phyloP scores from a whole-genome alignment of 2,888 invertebrate species.

The Ethmia dodecea region DNA sequence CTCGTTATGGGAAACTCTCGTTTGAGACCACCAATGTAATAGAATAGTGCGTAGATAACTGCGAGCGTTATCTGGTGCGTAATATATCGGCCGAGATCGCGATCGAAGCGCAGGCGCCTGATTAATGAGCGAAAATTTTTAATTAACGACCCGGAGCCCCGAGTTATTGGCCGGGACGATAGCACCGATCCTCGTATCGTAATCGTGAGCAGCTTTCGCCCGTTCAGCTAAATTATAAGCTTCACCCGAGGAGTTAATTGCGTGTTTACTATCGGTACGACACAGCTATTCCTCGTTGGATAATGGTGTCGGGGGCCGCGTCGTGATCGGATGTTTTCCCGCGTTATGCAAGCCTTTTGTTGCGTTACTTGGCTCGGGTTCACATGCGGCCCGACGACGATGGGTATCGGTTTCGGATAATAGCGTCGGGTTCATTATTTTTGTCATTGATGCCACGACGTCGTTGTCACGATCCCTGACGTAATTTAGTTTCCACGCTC shows the following conservation, averaged over 20 bases:
- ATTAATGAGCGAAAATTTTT: conserved; percentile 57
- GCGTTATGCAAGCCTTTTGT: conserved; percentile 51
- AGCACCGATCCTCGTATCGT: conserved; percentile 5
- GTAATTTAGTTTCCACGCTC: conserved; percentile 51
- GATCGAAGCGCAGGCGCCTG: conserved; percentile 41
- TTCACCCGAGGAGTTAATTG: conserved; percentile 41
- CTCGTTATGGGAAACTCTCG: conserved; percentile 32
- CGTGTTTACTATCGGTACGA: conserved; percentile 40
- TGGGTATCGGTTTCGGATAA: conserved; percentile 47
- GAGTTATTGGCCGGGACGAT: conserved; percentile 34
- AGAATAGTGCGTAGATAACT: conserved; percentile 30
- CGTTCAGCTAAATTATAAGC: conserved; percentile 45
- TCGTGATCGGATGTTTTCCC: conserved; percentile 54
- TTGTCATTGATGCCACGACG: conserved; percentile 52
- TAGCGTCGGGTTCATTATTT: conserved; percentile 45
- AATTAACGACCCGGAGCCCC: conserved; percentile 43
- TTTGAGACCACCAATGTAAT: conserved; percentile 39
- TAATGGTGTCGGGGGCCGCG: conserved; percentile 39
- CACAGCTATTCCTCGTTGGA: conserved; percentile 36
- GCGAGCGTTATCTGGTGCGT: conserved; percentile 46
- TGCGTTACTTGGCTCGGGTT: conserved; percentile 26
- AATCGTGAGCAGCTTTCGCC: conserved; percentile 30
- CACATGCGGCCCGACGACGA: conserved; percentile 37
- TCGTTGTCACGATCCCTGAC: conserved; percentile 50
- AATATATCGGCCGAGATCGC: conserved; percentile 53